Evolutionary conservation across 2,797 vertebrate genomes (phyloP), one percentile per base, ranked within the genome.

Genomic region (Parotocinclus haroldoi): DNA sequence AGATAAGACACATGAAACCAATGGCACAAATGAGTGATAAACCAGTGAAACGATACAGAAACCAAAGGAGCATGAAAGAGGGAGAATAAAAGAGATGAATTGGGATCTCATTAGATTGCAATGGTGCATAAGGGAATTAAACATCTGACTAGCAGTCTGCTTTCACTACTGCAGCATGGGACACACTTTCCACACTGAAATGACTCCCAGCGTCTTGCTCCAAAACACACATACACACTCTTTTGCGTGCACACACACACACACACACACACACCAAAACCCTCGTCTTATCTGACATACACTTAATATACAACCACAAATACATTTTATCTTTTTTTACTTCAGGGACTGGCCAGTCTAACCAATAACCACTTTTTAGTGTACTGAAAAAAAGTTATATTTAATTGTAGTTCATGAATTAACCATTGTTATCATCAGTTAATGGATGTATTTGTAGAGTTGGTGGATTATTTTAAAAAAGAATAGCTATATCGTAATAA

Each of bases 1-100:
- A 78, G 85, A 88, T 89, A 79, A 85, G 88, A 84, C 76, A 76
- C 74, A 71, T 68, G 63, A 69, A 65, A 74, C 42, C 51, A 71
- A 74, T 81, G 27, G 27, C 27, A 83, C 81, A 76, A 77, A 75
- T 79, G 73, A 78, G 74, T 66, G 69, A 68, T 68, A 69, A 57
- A 76, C 45, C 39, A 58, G 63, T 63, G 63, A 70, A 73, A 61
- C 49, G 45, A 60, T 51, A 36, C 9, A 55, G 39, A 45, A 57
- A 63, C 10, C 49, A 57, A 64, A 52, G 36, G 63, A 63, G 19
- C 51, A 66, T 61, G 44, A 69, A 46, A 44, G 19, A 59, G 39
- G 66, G 39, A 62, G 63, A 69, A 60, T 19, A 62, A 55, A 57
- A 55, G 63, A 58, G 48, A 73, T 71, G 57, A 66, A 65, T 63